phyloP scores from a whole-genome alignment of 2,797 vertebrate genomes.

The Xiphorhynchus erythropygius region DNA sequence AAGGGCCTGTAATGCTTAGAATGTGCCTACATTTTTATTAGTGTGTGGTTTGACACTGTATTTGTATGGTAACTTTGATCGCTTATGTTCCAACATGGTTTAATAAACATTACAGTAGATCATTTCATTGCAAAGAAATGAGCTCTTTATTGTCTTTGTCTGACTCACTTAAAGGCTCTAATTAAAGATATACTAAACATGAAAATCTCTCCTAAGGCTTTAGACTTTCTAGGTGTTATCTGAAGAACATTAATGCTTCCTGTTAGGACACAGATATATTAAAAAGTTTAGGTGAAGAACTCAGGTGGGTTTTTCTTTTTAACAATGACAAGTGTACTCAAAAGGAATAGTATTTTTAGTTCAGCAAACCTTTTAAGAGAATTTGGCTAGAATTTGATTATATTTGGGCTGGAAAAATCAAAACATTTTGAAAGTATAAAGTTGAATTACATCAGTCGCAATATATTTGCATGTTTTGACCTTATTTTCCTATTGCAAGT shows the following conservation, averaged over 20 bases:
- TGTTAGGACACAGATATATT: neutral
- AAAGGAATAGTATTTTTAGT: neutral
- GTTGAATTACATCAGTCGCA: neutral
- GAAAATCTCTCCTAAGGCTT: neutral
- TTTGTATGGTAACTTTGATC: neutral
- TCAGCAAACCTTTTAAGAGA: neutral
- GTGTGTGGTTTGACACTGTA: neutral
- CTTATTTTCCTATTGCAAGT: neutral
- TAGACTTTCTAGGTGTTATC: neutral
- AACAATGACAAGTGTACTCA: neutral
- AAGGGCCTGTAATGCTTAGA: neutral
- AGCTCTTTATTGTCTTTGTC: neutral
- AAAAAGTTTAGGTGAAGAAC: neutral
- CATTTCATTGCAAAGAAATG: neutral
- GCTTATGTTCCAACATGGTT: neutral
- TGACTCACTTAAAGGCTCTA: conserved; percentile 1
- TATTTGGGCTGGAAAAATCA: neutral
- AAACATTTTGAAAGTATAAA: neutral
- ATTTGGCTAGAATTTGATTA: neutral
- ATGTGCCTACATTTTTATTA: neutral
- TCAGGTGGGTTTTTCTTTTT: neutral
- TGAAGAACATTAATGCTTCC: neutral
- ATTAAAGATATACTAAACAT: conserved; percentile 28
- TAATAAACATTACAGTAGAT: neutral
- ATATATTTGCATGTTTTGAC: neutral